These are phyloP conservation scores for Hystrix cristata DNA, from an alignment of 2,113 vertebrate genomes.

Conservation along the genomic window DNA sequence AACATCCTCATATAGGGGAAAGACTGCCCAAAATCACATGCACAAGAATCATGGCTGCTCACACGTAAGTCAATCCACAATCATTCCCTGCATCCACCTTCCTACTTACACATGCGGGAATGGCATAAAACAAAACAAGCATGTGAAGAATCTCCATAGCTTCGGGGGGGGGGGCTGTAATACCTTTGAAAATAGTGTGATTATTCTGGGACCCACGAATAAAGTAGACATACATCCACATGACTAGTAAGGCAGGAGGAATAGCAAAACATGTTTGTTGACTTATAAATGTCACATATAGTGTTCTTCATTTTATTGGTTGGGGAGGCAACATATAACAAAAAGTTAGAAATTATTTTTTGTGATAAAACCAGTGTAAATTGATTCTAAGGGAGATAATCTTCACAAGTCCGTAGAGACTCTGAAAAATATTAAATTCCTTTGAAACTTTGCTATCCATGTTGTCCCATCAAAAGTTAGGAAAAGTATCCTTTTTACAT, in stretches of 20 bases:
- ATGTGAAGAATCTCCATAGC: conserved; percentile 16
- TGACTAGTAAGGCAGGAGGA: not conserved
- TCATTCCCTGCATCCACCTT: not conserved
- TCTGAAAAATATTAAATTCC: conserved; percentile 55
- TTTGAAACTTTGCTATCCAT: conserved; percentile 73
- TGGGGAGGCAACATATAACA: not conserved
- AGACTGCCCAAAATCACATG: not conserved
- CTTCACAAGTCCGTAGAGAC: not conserved
- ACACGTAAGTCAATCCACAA: not conserved
- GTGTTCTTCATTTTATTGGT: not conserved
- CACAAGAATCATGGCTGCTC: not conserved
- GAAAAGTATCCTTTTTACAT: conserved; percentile 2
- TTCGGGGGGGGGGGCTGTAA: not conserved
- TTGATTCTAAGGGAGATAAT: not conserved
- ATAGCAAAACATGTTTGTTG: not conserved
- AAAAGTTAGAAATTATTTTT: not conserved
- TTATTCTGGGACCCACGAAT: not conserved
- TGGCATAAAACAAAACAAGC: conserved; percentile 4
- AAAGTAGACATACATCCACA: not conserved
- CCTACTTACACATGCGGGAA: not conserved
- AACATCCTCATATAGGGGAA: not conserved
- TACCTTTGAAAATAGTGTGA: not conserved
- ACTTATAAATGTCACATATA: not conserved
- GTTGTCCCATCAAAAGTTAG: conserved; percentile 55
- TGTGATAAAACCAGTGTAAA: not conserved